Evolutionary conservation across 2,797 vertebrate species (phyloP), one percentile per base, ranked within the genome.

Genomic region (Karalla daura): DNA sequence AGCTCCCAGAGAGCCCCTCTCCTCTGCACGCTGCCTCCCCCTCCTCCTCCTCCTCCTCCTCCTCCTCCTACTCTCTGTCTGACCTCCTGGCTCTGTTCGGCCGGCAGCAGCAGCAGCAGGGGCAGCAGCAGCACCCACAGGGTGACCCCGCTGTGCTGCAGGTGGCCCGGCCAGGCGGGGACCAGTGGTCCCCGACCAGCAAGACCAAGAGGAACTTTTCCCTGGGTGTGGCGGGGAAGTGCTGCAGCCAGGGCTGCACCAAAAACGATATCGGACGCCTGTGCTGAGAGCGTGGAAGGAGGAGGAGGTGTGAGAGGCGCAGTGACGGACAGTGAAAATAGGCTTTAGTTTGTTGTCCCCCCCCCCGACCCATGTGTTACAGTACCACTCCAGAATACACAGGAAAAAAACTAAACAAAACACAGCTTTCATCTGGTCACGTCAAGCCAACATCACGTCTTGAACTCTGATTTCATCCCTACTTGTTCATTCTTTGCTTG

Each of bases 171-270:
- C 73, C 47, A 8, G 69, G 32, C 2, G 39, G 33, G 32, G 70
- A 47, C 13, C 75, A 69, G 28, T 90, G 87, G 91, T 69, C 75
- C 35, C 52, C 60, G 17, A 54, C 77, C 4, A 81, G 84, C 36
- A 93, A 90, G 64, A 92, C 78, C 82, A 96, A 94, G 86, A 93
- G 95, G 39, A 91, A 93, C 47, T 76, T 86, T 67, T 84, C 91
- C 17, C n/a, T 88, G 54, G 87, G 91, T 1, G 74, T 97, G 51
- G 93, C 93, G 0, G 86, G 89, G 8, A 92, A 94, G 76, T 98
- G 96, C 85, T 98, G 96, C 44, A 90, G 43, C 70, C 77, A 90
- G 71, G 95, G 96, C 50, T 98, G 97, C 82, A 96, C 93, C 12
- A 96, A 94, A 89, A 89, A 90, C 40, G 94, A 95, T 60, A 94